A percentile compares a stretch with the other conserved stretches of the same genome.
Evolutionary conservation across 2,888 invertebrate genomes (phyloP).

Genomic region (Parthenolecanium corni): DNA sequence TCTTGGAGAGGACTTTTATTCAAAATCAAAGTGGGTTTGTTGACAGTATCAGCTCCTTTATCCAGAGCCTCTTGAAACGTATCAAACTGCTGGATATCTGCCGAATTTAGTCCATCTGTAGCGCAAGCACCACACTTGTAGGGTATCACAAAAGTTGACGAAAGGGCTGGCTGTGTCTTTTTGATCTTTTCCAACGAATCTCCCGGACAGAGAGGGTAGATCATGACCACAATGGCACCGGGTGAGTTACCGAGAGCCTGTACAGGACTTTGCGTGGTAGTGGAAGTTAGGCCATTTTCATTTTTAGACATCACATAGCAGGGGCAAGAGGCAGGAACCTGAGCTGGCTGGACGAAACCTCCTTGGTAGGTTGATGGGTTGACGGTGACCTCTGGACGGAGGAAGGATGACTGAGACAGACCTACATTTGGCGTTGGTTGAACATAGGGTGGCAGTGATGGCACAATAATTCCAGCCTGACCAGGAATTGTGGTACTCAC

Average conservation of each 20-base stretch:
- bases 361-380: neutral
- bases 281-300: conserved; percentile 1
- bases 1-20: neutral
- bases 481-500: too few relatives aligned
- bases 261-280: conserved; percentile 3
- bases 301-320: conserved; percentile 20
- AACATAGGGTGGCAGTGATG: conserved; percentile 8
- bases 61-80: conserved; percentile 13
- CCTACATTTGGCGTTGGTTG: neutral
- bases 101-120: neutral
- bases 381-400: neutral
- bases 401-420: neutral
- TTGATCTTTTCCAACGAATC: conserved; percentile 5
- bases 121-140: conserved; percentile 17
- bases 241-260: neutral
- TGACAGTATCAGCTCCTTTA: conserved; percentile 11
- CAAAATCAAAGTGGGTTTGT: conserved; percentile 14
- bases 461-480: neutral
- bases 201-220: conserved; percentile 20
- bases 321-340: conserved; percentile 10
- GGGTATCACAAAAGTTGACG: conserved; percentile 17
- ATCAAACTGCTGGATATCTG: conserved; percentile 3
- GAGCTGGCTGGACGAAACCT: neutral
- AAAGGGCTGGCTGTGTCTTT: conserved; percentile 18
- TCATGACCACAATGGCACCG: neutral